Evolutionary conservation across 2,888 invertebrate genomes (phyloP).

Genomic region (Sicus ferrugineus): DNA sequence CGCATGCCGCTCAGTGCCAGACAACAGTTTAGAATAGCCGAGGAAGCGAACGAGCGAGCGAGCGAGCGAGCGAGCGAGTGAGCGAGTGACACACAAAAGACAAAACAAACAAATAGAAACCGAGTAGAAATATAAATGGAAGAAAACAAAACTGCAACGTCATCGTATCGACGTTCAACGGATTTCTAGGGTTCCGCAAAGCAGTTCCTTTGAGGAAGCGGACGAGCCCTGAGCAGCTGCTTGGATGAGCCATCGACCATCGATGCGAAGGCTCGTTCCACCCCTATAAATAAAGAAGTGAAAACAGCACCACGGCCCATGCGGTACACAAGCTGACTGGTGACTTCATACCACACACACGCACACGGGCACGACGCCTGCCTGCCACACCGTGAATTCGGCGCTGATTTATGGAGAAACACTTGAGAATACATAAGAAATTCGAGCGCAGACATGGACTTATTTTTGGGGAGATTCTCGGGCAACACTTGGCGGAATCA

Average conservation of each 20-base stretch:
- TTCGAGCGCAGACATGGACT: background rate
- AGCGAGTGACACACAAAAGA: background rate
- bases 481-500: background rate
- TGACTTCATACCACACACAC: background rate
- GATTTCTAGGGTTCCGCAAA: background rate
- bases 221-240: conserved; percentile 26
- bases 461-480: background rate
- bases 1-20: background rate
- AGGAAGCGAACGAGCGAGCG: background rate
- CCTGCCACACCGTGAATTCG: background rate
- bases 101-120: background rate
- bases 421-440: conserved; percentile 20
- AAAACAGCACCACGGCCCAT: background rate
- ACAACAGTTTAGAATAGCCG: background rate
- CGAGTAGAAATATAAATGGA: background rate
- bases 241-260: background rate
- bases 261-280: conserved; percentile 17
- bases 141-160: background rate
- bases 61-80: background rate
- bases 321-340: background rate
- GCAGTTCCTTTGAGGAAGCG: conserved; percentile 2
- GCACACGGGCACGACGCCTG: background rate
- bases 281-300: conserved; percentile 28
- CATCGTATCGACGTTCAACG: conserved; percentile 2
- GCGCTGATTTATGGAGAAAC: conserved; percentile 30